phyloP scores from a whole-genome alignment of 2,888 invertebrate species.

The Hirtodrosophila alboralis region DNA sequence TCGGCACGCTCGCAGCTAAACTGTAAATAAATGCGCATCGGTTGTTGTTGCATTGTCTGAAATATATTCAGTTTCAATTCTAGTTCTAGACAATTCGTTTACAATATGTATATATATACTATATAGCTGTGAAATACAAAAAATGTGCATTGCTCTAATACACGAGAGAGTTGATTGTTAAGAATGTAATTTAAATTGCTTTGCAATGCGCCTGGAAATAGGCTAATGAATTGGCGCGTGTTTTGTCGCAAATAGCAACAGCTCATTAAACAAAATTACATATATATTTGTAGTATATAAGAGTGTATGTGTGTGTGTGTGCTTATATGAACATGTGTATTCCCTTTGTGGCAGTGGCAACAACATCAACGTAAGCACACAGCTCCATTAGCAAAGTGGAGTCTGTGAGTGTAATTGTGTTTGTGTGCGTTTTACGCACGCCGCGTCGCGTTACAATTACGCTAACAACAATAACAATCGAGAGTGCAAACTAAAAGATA shows the following conservation, averaged over 20 bases:
- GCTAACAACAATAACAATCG: slow-evolving; percentile 10
- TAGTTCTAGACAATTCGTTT: slow-evolving; percentile 17
- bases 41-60: background rate
- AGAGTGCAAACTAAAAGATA: too few species aligned
- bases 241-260: slow-evolving; percentile 51
- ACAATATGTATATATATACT: slow-evolving; percentile 34
- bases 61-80: slow-evolving; percentile 8
- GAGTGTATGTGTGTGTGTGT: slow-evolving; percentile 7
- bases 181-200: slow-evolving; percentile 20
- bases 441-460: slow-evolving; percentile 46
- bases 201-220: slow-evolving; percentile 28
- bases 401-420: slow-evolving; percentile 34
- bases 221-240: slow-evolving; percentile 63
- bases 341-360: slow-evolving; percentile 57
- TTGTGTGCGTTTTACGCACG: slow-evolving; percentile 62
- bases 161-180: slow-evolving; percentile 1
- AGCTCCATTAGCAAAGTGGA: slow-evolving; percentile 62
- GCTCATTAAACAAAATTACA: slow-evolving; percentile 25
- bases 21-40: slow-evolving; percentile 2
- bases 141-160: slow-evolving; percentile 21
- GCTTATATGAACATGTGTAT: slow-evolving; percentile 53
- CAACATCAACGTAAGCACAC: slow-evolving; percentile 56
- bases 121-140: slow-evolving; percentile 17
- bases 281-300: slow-evolving; percentile 6
- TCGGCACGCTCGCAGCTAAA: slow-evolving; percentile 35